A percentile compares a stretch with the other conserved stretches of the same genome.
Evolutionary conservation across 2,797 vertebrate genomes (phyloP).

Genomic region (Intellagama lesueurii): DNA sequence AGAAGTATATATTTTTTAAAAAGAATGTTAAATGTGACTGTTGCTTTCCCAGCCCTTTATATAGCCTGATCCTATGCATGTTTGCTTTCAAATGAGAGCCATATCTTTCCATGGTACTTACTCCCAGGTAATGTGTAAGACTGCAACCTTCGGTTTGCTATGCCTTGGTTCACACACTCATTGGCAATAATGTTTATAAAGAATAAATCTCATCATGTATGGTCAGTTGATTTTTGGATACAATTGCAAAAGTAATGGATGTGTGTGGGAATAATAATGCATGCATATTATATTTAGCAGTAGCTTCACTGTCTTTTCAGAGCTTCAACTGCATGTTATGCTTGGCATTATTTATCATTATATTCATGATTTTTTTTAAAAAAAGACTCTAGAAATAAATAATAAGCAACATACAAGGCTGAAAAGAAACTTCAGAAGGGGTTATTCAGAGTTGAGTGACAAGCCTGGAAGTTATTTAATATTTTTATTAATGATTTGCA

Average conservation of each 20-base stretch:
- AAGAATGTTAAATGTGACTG: slow-evolving; percentile 45
- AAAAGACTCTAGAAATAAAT: slow-evolving; percentile 32
- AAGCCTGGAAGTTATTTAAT: slow-evolving; percentile 48
- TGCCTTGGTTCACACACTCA: slow-evolving; percentile 17
- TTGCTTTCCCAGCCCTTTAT: slow-evolving; percentile 26
- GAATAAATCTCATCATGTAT: slow-evolving; percentile 54
- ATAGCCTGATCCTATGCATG: slow-evolving; percentile 3
- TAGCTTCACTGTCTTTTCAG: slow-evolving; percentile 38
- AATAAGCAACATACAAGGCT: slow-evolving; percentile 17
- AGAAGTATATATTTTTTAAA: slow-evolving; percentile 48
- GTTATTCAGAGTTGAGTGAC: slow-evolving; percentile 38
- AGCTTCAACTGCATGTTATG: slow-evolving; percentile 46
- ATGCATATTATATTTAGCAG: slow-evolving; percentile 43
- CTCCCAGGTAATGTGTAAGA: slow-evolving; percentile 21
- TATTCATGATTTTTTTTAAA: neutral
- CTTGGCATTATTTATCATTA: slow-evolving; percentile 39
- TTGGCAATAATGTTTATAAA: slow-evolving; percentile 37
- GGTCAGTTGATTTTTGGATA: slow-evolving; percentile 51
- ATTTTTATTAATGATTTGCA: slow-evolving; percentile 48
- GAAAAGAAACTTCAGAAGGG: slow-evolving; percentile 27
- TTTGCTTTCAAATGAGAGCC: neutral
- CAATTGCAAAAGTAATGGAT: slow-evolving; percentile 59
- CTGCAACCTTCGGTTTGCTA: slow-evolving; percentile 46
- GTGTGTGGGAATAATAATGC: slow-evolving; percentile 46
- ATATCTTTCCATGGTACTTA: neutral